Evolutionary conservation across 2,888 invertebrate genomes (phyloP).

Genomic region (Clusia tigrina): DNA sequence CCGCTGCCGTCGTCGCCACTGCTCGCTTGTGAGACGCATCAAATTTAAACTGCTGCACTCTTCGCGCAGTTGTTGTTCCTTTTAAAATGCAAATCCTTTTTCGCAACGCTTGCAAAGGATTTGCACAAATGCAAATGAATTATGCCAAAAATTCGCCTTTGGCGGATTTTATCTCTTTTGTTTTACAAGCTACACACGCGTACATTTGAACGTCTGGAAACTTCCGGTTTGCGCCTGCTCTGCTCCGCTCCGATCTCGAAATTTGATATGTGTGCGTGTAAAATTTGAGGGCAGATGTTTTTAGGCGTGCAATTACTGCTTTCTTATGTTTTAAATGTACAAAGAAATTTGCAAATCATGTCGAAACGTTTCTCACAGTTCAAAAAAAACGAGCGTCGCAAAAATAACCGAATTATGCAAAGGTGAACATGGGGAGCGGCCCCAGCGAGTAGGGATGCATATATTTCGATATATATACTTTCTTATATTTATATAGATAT

Average conservation of each 20-base stretch:
- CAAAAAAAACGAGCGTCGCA: too few species aligned
- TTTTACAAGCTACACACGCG: neutral
- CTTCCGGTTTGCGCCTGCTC: neutral
- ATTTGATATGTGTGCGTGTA: neutral
- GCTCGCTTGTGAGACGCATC: neutral
- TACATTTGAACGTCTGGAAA: neutral
- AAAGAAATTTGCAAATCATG: too few species aligned
- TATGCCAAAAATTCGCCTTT: neutral
- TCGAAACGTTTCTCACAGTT: too few species aligned
- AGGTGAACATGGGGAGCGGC: too few species aligned
- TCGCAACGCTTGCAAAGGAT: neutral
- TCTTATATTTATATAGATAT: too few species aligned
- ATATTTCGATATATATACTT: too few species aligned
- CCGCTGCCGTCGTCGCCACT: neutral
- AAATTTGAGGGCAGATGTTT: neutral
- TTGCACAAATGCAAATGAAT: conserved; percentile 2
- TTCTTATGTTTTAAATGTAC: too few species aligned
- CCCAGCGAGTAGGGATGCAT: too few species aligned
- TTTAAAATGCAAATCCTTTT: conserved; percentile 2
- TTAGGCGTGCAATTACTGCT: too few species aligned
- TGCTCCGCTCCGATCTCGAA: neutral
- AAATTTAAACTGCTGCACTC: neutral
- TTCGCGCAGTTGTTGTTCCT: neutral
- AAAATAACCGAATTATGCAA: too few species aligned
- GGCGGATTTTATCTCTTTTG: conserved; percentile 1